phyloP scores from a whole-genome alignment of 2,113 vertebrate genomes.

The Megaleporinus macrocephalus region DNA sequence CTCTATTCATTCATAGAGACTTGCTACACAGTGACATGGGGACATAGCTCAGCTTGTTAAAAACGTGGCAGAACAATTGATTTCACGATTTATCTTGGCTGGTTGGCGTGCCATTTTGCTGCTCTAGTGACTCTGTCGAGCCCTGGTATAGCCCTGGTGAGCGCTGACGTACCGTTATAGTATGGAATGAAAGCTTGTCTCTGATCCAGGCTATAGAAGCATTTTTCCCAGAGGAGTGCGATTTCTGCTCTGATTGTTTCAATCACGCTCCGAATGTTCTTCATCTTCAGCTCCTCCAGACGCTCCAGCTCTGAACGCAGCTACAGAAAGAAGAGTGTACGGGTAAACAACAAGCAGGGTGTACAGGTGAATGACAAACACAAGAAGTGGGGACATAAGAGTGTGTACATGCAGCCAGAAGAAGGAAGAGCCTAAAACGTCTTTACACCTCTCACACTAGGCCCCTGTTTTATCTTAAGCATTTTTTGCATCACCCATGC shows the following conservation, averaged over 20 bases:
- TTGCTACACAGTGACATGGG: neutral
- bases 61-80: neutral
- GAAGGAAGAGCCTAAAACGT: no score
- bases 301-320: slow-evolving; percentile 82
- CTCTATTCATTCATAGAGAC: neutral
- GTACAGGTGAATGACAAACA: no score
- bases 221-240: slow-evolving; percentile 84
- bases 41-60: no score
- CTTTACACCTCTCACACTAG: no score
- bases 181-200: slow-evolving; percentile 79
- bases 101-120: no score
- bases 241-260: slow-evolving; percentile 83
- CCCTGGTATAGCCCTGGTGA: neutral
- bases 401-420: no score
- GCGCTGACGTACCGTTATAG: slow-evolving; percentile 74
- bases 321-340: slow-evolving; percentile 65
- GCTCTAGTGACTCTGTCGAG: neutral
- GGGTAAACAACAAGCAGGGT: neutral
- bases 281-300: slow-evolving; percentile 85
- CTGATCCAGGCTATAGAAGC: slow-evolving; percentile 88
- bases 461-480: no score
- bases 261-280: slow-evolving; percentile 84
- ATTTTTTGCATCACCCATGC: no score
- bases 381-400: no score
- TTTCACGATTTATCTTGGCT: no score